Evolutionary conservation across 2,888 invertebrate genomes (phyloP), one percentile per base, ranked within the genome.

Genomic region (Stegana nigrithorax): DNA sequence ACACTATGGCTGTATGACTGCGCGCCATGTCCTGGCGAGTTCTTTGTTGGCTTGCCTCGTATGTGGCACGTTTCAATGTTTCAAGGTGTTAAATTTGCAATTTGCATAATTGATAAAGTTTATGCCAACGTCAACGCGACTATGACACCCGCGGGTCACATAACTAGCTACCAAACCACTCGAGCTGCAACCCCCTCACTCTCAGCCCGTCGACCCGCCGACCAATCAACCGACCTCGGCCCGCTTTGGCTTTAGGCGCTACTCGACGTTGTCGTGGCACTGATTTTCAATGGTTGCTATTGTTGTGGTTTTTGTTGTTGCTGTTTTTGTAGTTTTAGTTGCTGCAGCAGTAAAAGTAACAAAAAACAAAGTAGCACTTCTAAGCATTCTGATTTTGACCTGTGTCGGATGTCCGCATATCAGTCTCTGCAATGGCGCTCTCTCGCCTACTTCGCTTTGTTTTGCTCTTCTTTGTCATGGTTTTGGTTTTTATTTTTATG

Each of bases 51-150:
- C 17, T 63, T 60, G 65, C 66, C 66, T 69, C 69, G 75, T 69
- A 65, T 74, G 73, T 67, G 67, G 67, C 71, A 66, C 71, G 64
- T 62, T 66, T 39, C 17, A 8, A 17, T 17, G 66, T 67, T 67
- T n/a, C n/a, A n/a, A 79, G 75, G 75, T 78, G 81, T 75, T 74
- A 80, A 78, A 77, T 74, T 78, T 75, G 62, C 74, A 72, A 80
- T 80, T 81, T 81, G 74, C 81, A 80, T 80, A 80, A 81, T 80
- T 80, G 77, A 79, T 80, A 78, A 73, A 74, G 71, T 77, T 69
- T 66, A 65, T 66, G 72, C 66, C 59, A 26, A 58, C 45, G 45
- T 44, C 58, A 62, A 26, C 23, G 29, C 32, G 44, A n/a, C 53
- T 53, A 32, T 53, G 53, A 21, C 53, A 53, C 53, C 32, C 32